These are phyloP conservation scores for Thamnaconus septentrionalis DNA, from an alignment of 2,113 vertebrate species.

Conservation along the genomic window DNA sequence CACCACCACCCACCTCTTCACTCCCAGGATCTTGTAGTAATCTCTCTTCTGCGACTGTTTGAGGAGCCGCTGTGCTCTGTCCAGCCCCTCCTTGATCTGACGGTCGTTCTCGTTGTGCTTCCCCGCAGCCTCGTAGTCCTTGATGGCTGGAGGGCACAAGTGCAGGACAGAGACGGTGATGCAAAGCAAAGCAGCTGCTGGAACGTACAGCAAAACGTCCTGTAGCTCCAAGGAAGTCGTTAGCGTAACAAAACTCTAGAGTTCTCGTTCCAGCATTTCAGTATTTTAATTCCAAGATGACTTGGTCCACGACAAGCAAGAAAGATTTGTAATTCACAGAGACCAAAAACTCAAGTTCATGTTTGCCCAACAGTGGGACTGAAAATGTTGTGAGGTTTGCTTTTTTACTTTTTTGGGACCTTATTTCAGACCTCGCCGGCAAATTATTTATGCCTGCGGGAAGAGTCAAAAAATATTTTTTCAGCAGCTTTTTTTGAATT, in stretches of 20 bases:
- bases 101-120: slow-evolving; percentile 90
- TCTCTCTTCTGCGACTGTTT: slow-evolving; percentile 96
- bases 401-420: too few relatives aligned
- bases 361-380: not conserved
- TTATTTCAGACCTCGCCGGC: too few relatives aligned
- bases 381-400: not conserved
- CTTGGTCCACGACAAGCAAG: too few relatives aligned
- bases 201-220: too few relatives aligned
- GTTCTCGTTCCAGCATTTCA: too few relatives aligned
- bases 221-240: too few relatives aligned
- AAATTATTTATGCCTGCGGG: too few relatives aligned
- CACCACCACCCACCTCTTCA: slow-evolving; percentile 85
- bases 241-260: too few relatives aligned
- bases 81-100: slow-evolving; percentile 91
- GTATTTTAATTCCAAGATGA: too few relatives aligned
- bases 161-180: not conserved
- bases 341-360: not conserved
- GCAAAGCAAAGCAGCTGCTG: too few relatives aligned
- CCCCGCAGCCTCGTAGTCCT: slow-evolving; percentile 89
- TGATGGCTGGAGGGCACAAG: slow-evolving; percentile 81
- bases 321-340: not conserved
- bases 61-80: slow-evolving; percentile 89
- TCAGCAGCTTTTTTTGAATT: too few relatives aligned
- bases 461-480: too few relatives aligned
- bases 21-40: slow-evolving; percentile 98